Evolutionary conservation across 2,888 invertebrate species (phyloP), one percentile per base, ranked within the genome.

Genomic region (Thera obeliscata): DNA sequence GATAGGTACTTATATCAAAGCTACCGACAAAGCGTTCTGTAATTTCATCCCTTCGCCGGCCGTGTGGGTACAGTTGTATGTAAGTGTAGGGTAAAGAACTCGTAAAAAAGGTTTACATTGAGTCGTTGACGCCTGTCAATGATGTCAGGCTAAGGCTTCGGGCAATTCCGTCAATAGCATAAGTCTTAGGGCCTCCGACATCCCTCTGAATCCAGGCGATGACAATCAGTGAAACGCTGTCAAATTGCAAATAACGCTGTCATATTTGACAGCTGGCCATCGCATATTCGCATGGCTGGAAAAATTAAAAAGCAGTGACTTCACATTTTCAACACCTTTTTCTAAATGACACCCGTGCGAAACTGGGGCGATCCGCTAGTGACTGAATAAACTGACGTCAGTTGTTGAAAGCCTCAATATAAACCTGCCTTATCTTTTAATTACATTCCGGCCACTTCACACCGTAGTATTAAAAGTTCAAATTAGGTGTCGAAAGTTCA

Each of bases 381-480:
- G 22, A 22, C 22, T 38, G 4, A 38, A 38, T 38, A 38, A 6
- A 38, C 3, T 38, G 38, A 38, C 38, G 38, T 3, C 38, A 6
- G 3, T 6, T 3, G 38, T 38, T 6, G 6, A 38, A 3, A 38
- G 38, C 9, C 48, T 48, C 48, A 48, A 35, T 58, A 43, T 58
- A 58, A 49, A 41, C 60, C 41, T 38, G 9, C 33, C 33, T 11
- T 64, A 64, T 52, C 12, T 56, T 63, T 67, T 67, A 67, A 67
- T 67, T 55, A 67, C 59, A 63, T 67, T 56, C 56, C 59, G 67
- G 62, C 52, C 60, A 64, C 56, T 58, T 56, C 67, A 60, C 58
- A 57, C 52, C 22, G 64, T 33, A 52, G 54, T 59, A 55, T 56
- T 60, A 56, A 67, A 46, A 63, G 67, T 64, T 67, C 52, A 67